Base-by-base conservation (phyloP, 2,797 vertebrate genomes). In the Erpetoichthys calabaricus region DNA sequence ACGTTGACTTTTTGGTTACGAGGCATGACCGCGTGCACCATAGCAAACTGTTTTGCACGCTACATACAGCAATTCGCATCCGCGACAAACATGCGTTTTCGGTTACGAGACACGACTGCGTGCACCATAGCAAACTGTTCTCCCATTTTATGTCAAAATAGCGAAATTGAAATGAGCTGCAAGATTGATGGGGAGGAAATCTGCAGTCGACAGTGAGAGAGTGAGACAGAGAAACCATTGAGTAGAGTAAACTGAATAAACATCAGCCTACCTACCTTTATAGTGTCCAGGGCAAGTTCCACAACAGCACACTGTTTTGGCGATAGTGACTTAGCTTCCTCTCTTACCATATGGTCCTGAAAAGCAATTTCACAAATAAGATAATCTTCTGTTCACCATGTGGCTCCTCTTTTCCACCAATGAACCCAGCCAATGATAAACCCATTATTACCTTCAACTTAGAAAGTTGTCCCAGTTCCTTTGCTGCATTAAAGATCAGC, bases 281-380 rank as follows among this genome's bases (percentile, higher is more conserved):
- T 97, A 71, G 95, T 98, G 69, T 98, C 95, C 75, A 98, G 76
- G 0, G 94, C 94, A 66, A 98, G 79, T 66, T 98, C 95, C 44
- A 98, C 93, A 52, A 98, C 95, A 0, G 95, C 94, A n/a, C 94
- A 99, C 55, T 99, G 94, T 70, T 98, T 99, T 0, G 95, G 95
- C 5, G 94, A 86, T 64, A 99, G 79, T 5, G 94, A 94, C 67
- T 96, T 99, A 61, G 95, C 92, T 70, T 99, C 94, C 65, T 98
- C 95, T 2, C 94, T 86, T 53, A 97, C 95, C 93, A 98, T 98
- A 75, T 98, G 94, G 75, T 98, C 95, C 94, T 98, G 69, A 6
- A 59, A 45, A 5, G 52, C 25, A 25, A 25, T 25, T 25, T 25
- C 25, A 10, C 47, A 50, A 2, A n/a, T n/a, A 2, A 50, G 3